Evolutionary conservation across 1,140 invertebrate species (phyloP).

Genomic region (Leptinotarsa texana): DNA sequence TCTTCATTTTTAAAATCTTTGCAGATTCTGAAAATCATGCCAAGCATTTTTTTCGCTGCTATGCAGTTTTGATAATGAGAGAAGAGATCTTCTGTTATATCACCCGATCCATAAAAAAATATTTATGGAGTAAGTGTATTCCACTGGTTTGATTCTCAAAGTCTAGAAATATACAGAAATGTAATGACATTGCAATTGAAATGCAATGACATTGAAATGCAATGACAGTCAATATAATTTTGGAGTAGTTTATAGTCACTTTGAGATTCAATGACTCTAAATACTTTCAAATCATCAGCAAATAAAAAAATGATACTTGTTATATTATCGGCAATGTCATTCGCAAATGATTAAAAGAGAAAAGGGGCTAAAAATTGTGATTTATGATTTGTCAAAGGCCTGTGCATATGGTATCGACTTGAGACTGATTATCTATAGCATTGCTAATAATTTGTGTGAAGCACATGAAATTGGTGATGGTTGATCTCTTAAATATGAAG

Average conservation of each 20-base stretch:
- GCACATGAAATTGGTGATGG: not conserved
- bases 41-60: no score
- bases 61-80: no score
- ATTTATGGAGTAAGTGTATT: not conserved
- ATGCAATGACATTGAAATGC: no score
- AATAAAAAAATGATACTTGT: constrained; percentile 1
- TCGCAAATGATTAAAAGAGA: not conserved
- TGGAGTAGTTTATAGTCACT: not conserved
- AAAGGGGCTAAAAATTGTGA: not conserved
- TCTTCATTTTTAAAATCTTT: no score
- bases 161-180: not conserved
- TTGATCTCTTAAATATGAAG: no score
- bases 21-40: no score
- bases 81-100: no score
- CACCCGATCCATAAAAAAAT: no score
- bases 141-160: not conserved
- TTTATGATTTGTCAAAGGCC: no score
- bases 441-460: not conserved
- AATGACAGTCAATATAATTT: not conserved
- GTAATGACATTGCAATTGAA: no score
- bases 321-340: not conserved
- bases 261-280: not conserved
- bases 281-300: constrained; percentile 14
- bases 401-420: no score
- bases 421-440: no score